Evolutionary conservation across 2,113 vertebrate species (phyloP).

Genomic region (Passer domesticus): DNA sequence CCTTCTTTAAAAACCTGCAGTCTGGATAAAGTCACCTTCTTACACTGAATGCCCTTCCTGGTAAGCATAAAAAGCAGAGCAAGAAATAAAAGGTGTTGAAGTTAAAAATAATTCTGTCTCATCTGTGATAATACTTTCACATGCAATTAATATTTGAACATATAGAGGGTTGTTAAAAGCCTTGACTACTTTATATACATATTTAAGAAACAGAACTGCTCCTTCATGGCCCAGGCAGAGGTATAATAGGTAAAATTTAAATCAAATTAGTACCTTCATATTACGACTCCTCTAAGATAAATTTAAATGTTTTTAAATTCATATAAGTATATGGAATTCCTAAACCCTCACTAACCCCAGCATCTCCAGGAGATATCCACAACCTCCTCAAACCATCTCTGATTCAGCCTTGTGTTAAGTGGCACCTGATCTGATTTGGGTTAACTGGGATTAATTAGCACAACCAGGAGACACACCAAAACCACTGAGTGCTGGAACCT

Average conservation of each 20-base stretch:
- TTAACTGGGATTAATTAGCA: background rate
- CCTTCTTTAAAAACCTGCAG: slow-evolving; percentile 16
- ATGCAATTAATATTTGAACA: background rate
- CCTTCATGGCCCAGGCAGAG: background rate
- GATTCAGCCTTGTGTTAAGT: background rate
- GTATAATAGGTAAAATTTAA: background rate
- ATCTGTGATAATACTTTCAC: background rate
- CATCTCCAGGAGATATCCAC: background rate
- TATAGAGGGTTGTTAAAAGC: background rate
- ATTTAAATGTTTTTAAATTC: background rate
- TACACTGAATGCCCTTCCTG: slow-evolving; percentile 6
- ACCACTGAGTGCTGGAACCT: background rate
- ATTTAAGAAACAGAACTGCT: background rate
- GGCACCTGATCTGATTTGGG: background rate
- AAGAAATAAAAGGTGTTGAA: background rate
- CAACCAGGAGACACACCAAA: background rate
- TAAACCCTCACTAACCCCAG: background rate
- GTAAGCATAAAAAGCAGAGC: background rate
- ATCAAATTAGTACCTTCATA: background rate
- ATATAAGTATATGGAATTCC: background rate
- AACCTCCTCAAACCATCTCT: background rate
- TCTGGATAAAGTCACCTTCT: slow-evolving; percentile 41
- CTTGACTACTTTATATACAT: background rate
- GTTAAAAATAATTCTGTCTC: background rate
- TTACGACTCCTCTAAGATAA: background rate